Conservation (phyloP, 2,888 invertebrate species). For the Epistrophe eligans region DNA sequence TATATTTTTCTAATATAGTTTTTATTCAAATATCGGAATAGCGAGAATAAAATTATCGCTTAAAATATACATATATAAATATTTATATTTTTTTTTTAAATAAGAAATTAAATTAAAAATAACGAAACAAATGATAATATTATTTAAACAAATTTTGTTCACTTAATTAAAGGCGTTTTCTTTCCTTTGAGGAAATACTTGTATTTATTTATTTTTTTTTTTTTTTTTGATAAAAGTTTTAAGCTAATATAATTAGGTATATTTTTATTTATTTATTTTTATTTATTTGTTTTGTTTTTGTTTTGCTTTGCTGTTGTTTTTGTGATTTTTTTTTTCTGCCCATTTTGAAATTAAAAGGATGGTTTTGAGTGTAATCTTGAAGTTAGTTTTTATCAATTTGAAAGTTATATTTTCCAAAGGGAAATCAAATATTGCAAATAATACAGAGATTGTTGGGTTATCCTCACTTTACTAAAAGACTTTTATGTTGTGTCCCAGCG, state of each 20-base stretch:
- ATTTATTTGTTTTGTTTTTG: slow-evolving; percentile 31
- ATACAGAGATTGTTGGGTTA: no score
- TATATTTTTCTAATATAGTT: slow-evolving; percentile 37
- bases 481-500: no score
- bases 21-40: slow-evolving; percentile 67
- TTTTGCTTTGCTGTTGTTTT: slow-evolving; percentile 61
- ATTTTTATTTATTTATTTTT: slow-evolving; percentile 34
- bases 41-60: slow-evolving; percentile 46
- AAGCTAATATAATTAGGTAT: slow-evolving; percentile 74
- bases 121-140: slow-evolving; percentile 57
- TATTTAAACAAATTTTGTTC: slow-evolving; percentile 61
- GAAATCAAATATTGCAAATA: no score
- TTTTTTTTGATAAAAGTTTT: slow-evolving; percentile 70
- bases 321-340: slow-evolving; percentile 49
- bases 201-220: slow-evolving; percentile 25
- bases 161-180: slow-evolving; percentile 80
- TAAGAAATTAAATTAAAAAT: slow-evolving; percentile 51
- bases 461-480: no score
- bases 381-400: background rate
- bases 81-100: slow-evolving; percentile 25
- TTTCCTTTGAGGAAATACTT: slow-evolving; percentile 82
- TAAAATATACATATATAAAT: slow-evolving; percentile 22
- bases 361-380: slow-evolving; percentile 1
- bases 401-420: background rate
- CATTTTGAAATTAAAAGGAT: slow-evolving; percentile 45